Evolutionary conservation across 2,113 vertebrate genomes (phyloP).

Genomic region (Pelvicachromis taeniatus): DNA sequence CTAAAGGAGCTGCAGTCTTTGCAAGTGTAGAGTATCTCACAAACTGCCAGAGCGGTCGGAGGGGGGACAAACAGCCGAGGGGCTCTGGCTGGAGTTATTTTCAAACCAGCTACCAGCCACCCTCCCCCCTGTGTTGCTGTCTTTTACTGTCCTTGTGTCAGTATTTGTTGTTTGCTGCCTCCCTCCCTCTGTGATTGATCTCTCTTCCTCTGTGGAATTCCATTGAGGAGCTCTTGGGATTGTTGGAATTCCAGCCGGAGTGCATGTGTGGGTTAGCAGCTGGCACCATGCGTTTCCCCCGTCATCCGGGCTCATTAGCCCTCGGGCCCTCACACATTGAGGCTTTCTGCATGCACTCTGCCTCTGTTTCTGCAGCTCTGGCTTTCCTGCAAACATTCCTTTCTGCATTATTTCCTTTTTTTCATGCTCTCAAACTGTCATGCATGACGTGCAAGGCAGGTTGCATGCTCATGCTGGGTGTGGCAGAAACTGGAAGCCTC

Average conservation of each 20-base stretch:
- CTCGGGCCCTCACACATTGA: background rate
- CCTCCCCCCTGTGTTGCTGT: background rate
- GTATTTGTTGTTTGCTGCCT: background rate
- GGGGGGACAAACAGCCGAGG: constrained; percentile 12
- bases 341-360: background rate
- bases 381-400: background rate
- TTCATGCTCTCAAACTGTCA: background rate
- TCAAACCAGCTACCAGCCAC: constrained; percentile 25
- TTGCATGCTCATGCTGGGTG: background rate
- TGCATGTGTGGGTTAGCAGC: constrained; percentile 39
- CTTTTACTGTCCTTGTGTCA: constrained; percentile 6
- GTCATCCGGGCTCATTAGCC: constrained; percentile 15
- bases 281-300: background rate
- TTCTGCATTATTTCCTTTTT: background rate
- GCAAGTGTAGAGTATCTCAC: constrained; percentile 54
- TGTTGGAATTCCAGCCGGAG: constrained; percentile 64
- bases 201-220: constrained; percentile 67
- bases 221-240: constrained; percentile 68
- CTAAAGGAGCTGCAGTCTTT: constrained; percentile 57
- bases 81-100: constrained; percentile 53
- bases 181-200: constrained; percentile 43
- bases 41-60: constrained; percentile 41
- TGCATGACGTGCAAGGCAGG: background rate
- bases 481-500: constrained; percentile 1
- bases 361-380: background rate